phyloP scores from a whole-genome alignment of 1,140 invertebrate genomes.

The Steinernema khuongi region DNA sequence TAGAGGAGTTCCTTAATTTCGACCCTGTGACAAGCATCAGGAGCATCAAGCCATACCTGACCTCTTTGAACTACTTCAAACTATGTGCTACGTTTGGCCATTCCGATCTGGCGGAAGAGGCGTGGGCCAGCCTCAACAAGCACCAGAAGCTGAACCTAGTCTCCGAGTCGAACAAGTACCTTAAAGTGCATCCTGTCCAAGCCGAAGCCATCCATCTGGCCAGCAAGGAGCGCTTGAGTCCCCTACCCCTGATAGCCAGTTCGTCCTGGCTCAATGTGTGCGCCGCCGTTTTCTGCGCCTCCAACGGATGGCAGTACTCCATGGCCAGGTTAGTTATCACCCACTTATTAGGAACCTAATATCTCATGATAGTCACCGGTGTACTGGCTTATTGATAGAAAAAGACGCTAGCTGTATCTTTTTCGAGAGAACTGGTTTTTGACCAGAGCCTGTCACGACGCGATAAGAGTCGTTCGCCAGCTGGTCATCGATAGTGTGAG shows the following conservation, averaged over 20 bases:
- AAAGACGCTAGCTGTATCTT: too few relatives aligned
- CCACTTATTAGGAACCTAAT: too few relatives aligned
- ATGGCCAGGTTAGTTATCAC: background rate
- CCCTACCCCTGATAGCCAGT: background rate
- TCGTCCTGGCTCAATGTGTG: background rate
- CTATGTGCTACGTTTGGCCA: constrained; percentile 2
- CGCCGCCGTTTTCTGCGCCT: background rate
- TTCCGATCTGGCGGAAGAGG: background rate
- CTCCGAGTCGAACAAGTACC: background rate
- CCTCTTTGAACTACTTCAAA: background rate
- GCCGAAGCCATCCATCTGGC: background rate
- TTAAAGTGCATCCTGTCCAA: background rate
- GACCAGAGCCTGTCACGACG: too few relatives aligned
- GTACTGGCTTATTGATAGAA: background rate
- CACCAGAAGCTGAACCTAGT: background rate
- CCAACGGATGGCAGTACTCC: background rate
- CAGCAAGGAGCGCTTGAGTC: background rate
- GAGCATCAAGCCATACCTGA: background rate
- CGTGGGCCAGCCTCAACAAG: background rate
- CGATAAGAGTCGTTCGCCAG: too few relatives aligned
- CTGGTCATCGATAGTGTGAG: too few relatives aligned
- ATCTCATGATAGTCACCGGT: too few relatives aligned
- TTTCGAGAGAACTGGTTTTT: too few relatives aligned
- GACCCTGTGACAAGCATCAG: background rate
- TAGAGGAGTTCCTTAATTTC: background rate